Evolutionary conservation across 2,797 vertebrate species (phyloP).

Genomic region (Sebastolobus altivelis): DNA sequence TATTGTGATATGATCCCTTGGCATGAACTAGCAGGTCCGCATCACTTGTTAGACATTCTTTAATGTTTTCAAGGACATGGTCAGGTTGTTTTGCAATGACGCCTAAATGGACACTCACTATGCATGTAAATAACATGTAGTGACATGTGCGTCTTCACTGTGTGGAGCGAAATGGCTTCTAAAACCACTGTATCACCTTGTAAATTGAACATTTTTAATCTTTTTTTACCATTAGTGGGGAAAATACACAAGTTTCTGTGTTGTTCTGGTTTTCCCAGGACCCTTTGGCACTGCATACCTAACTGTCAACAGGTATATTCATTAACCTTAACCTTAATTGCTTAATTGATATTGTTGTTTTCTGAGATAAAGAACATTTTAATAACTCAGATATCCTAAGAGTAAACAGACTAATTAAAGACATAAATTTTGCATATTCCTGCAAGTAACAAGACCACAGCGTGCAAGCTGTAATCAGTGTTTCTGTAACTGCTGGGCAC

Average conservation of each 20-base stretch:
- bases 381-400: slow-evolving; percentile 16
- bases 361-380: slow-evolving; percentile 19
- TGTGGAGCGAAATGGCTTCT: not conserved
- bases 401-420: slow-evolving; percentile 45
- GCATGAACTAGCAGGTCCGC: slow-evolving; percentile 67
- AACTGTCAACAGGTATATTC: slow-evolving; percentile 27
- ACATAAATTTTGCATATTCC: slow-evolving; percentile 12
- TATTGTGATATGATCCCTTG: slow-evolving; percentile 70
- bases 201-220: not conserved
- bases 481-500: slow-evolving; percentile 10
- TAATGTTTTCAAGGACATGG: slow-evolving; percentile 56
- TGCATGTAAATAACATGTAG: slow-evolving; percentile 30
- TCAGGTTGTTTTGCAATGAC: slow-evolving; percentile 48
- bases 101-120: slow-evolving; percentile 44
- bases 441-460: slow-evolving; percentile 33
- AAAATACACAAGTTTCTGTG: not conserved
- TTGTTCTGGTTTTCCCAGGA: not conserved
- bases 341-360: slow-evolving; percentile 39
- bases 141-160: slow-evolving; percentile 5
- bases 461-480: slow-evolving; percentile 36
- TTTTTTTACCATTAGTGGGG: not conserved
- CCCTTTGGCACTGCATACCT: not conserved
- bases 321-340: slow-evolving; percentile 26
- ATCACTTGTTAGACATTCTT: slow-evolving; percentile 56
- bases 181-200: not conserved